Base-by-base conservation (phyloP, 2,113 vertebrate genomes). In the Thalassoma bifasciatum region DNA sequence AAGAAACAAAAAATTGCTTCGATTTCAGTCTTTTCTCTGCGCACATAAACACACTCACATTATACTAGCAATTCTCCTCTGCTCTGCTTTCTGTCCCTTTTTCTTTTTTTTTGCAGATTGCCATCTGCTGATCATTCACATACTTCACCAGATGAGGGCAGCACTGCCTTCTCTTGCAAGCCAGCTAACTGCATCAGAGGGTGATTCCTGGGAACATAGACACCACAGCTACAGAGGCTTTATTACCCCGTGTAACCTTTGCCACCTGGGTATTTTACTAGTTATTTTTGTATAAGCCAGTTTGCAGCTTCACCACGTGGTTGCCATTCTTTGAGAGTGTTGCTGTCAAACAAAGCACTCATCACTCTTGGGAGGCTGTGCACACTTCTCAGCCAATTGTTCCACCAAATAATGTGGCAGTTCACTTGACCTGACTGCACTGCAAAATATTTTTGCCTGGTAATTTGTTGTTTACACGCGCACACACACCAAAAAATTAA, bases 101-200 rank as follows among this genome's bases (percentile, higher is more conserved):
- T 57, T 24, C 17, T n/a, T 42, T 42, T 42, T 16, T 42, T 17
- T n/a, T 49, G 17, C 37, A 10, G 37, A 23, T 79, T 68, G 3
- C 36, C 7, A 16, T 70, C 47, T 26, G 17, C 63, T 67, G 64
- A 42, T 37, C 14, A 50, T 89, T 40, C 66, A 75, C 34, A 38
- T 46, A 37, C 79, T 82, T 70, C 47, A 79, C 88, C 94, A 93
- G 86, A 77, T 30, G 93, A 64, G 82, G 90, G 93, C 86, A 94
- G 92, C 88, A 91, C 72, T 81, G 26, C 53, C 63, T 66, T 69
- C 19, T 77, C 40, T 53, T 83, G 46, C 44, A 30, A 57, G 42
- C 50, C 57, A n/a, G 1, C 14, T 13, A 30, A 34, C 8, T 21
- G 23, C 23, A 44, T 16, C 17, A 38, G 30, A 62, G 17, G 34